Conservation (phyloP, 2,888 invertebrate species). For the Schizaphis graminum region DNA sequence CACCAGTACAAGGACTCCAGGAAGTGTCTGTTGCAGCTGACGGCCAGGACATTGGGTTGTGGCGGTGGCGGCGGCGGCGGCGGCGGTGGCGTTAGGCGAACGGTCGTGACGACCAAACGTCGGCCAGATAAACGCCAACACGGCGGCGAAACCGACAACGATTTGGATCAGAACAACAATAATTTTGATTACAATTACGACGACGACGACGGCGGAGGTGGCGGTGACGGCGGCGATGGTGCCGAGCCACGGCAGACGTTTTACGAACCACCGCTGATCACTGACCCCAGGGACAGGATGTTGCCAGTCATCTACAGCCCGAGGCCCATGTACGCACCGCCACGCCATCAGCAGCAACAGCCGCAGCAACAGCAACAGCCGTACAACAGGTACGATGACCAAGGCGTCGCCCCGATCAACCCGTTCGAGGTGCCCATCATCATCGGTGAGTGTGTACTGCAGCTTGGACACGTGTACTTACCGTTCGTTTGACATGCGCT, state of each 20-base stretch:
- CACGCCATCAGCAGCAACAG: slow-evolving; percentile 30
- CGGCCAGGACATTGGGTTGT: slow-evolving; percentile 37
- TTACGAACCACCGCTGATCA: slow-evolving; percentile 53
- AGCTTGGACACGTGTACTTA: neutral
- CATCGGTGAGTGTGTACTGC: slow-evolving; percentile 54
- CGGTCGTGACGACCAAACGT: neutral
- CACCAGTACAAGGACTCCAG: slow-evolving; percentile 56
- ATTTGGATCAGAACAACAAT: slow-evolving; percentile 14
- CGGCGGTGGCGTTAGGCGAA: neutral
- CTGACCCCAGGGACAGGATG: slow-evolving; percentile 60
- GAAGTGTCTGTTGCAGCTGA: slow-evolving; percentile 27
- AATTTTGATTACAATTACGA: slow-evolving; percentile 50
- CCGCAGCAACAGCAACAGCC: slow-evolving; percentile 1
- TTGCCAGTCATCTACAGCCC: slow-evolving; percentile 63
- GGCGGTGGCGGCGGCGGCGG: neutral
- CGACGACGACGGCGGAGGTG: slow-evolving; percentile 33
- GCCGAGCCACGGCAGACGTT: slow-evolving; percentile 22
- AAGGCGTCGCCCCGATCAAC: slow-evolving; percentile 29
- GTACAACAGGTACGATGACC: slow-evolving; percentile 51
- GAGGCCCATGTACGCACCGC: slow-evolving; percentile 66
- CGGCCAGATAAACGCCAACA: neutral
- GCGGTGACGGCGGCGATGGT: slow-evolving; percentile 1
- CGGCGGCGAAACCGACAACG: neutral
- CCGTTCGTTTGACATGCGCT: neutral
- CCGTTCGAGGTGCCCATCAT: slow-evolving; percentile 60